phyloP scores from a whole-genome alignment of 2,113 vertebrate species.

The Aegotheles bennettii region DNA sequence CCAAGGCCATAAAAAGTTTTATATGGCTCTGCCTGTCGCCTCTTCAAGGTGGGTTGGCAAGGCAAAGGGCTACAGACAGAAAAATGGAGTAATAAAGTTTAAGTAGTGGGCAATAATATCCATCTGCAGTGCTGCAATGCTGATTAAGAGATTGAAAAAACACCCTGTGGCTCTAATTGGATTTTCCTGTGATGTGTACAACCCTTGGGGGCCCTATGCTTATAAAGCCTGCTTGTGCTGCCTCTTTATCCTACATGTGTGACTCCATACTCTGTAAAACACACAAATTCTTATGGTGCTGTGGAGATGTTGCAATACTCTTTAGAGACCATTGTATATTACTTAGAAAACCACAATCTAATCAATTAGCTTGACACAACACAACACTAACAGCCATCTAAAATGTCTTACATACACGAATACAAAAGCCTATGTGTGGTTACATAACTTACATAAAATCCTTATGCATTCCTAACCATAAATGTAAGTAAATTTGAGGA shows the following conservation, averaged over 20 bases:
- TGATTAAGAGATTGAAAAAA: constrained; percentile 72
- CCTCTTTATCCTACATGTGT: constrained; percentile 62
- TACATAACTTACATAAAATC: not conserved
- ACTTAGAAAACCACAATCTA: constrained; percentile 2
- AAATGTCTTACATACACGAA: not conserved
- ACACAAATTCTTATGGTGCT: not conserved
- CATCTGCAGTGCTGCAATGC: constrained; percentile 70
- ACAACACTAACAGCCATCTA: not conserved
- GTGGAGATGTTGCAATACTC: not conserved
- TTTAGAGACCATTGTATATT: not conserved
- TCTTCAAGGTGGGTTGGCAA: constrained; percentile 71
- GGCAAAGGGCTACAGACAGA: constrained; percentile 64
- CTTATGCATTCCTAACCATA: not conserved
- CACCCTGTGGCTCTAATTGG: constrained; percentile 73
- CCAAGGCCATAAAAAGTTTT: constrained; percentile 68
- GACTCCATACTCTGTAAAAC: constrained; percentile 45
- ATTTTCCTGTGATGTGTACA: constrained; percentile 67
- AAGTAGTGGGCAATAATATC: constrained; percentile 75
- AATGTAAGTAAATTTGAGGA: not conserved
- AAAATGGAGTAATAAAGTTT: constrained; percentile 73
- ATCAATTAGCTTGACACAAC: constrained; percentile 10
- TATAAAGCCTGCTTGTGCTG: constrained; percentile 66
- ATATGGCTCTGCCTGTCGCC: constrained; percentile 48
- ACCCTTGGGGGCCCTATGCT: constrained; percentile 24
- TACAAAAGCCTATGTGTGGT: not conserved